phyloP scores from a whole-genome alignment of 2,888 invertebrate species.

The Troilus luridus region DNA sequence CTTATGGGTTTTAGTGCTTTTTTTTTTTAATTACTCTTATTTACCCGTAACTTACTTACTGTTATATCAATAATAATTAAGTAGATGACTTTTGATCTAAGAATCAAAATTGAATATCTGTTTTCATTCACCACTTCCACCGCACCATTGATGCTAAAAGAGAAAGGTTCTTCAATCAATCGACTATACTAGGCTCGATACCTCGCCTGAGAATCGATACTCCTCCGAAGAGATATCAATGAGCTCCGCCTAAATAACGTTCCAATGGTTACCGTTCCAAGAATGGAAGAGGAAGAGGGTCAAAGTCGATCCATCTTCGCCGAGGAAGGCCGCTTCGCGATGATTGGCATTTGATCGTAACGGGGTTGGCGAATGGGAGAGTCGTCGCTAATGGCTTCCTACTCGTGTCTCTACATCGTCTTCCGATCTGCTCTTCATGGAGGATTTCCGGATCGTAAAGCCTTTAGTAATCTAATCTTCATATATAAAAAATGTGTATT shows the following conservation, averaged over 20 bases:
- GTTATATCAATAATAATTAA: too few species aligned
- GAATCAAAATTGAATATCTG: too few species aligned
- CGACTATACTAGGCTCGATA: too few species aligned
- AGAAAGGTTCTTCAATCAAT: too few species aligned
- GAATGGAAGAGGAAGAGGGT: neutral
- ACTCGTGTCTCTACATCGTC: neutral
- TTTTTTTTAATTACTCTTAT: too few species aligned
- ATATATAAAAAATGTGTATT: too few species aligned
- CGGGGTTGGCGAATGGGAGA: slow-evolving; percentile 48
- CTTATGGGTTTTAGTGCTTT: too few species aligned
- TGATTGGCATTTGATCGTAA: slow-evolving; percentile 51
- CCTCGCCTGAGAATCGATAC: neutral
- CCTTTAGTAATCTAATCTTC: too few species aligned
- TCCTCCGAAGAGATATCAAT: neutral
- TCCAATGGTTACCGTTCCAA: neutral
- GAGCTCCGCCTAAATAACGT: neutral
- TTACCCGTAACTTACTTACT: too few species aligned
- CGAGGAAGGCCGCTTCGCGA: slow-evolving; percentile 10
- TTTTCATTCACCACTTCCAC: too few species aligned
- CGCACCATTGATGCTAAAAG: too few species aligned
- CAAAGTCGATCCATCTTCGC: neutral
- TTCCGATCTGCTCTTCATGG: neutral
- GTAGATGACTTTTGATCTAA: too few species aligned
- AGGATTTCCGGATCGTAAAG: neutral
- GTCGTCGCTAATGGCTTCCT: neutral